Evolutionary conservation across 2,797 vertebrate species (phyloP).

Genomic region (Danio albolineatus): DNA sequence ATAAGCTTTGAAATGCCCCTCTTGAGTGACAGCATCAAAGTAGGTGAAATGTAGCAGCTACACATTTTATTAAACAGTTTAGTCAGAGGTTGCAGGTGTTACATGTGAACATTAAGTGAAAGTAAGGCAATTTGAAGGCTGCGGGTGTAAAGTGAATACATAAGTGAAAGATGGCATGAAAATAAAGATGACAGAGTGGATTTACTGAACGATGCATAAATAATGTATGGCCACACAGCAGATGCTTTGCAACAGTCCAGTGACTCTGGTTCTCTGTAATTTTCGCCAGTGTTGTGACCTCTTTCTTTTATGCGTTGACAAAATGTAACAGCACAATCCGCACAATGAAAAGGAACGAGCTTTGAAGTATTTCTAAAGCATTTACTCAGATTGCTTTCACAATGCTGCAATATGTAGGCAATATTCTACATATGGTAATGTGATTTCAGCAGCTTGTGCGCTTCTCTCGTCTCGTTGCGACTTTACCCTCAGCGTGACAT

Average conservation of each 20-base stretch:
- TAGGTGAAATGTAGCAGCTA: conserved; percentile 28
- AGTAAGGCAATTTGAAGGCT: conserved; percentile 11
- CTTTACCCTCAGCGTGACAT: conserved; percentile 39
- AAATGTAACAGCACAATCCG: conserved; percentile 1
- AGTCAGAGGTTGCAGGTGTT: conserved; percentile 13
- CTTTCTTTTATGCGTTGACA: conserved; percentile 30
- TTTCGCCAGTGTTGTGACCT: conserved; percentile 32
- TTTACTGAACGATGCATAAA: conserved; percentile 42
- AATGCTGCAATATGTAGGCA: conserved; percentile 36
- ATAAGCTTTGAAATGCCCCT: conserved; percentile 11
- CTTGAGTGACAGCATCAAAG: conserved; percentile 2
- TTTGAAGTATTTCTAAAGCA: conserved; percentile 38
- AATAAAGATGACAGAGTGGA: conserved; percentile 35
- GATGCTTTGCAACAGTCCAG: conserved; percentile 37
- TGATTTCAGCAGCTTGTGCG: conserved; percentile 5
- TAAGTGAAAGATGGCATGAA: conserved; percentile 25
- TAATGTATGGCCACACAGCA: conserved; percentile 38
- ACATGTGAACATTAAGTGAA: conserved; percentile 12
- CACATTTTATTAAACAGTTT: conserved; percentile 20
- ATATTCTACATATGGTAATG: conserved; percentile 37
- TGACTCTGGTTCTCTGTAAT: conserved; percentile 35
- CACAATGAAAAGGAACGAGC: conserved; percentile 4
- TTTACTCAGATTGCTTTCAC: conserved; percentile 35
- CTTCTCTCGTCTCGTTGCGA: conserved; percentile 30
- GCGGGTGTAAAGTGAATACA: conserved; percentile 9